Conservation (phyloP, 1,140 invertebrate genomes). For the Euura saliciscinereae region DNA sequence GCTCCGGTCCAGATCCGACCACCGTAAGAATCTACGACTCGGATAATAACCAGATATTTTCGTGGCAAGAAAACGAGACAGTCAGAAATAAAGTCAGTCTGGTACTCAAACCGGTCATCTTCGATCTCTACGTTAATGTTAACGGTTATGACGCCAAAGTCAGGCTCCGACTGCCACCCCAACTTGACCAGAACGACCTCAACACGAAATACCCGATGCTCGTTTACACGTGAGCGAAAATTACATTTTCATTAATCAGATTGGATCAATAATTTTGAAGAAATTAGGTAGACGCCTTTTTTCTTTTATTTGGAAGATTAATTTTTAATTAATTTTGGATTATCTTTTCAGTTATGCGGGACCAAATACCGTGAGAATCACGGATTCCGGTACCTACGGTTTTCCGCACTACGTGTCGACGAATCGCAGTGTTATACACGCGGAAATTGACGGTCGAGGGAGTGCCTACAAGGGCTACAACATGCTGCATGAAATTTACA, state of each 20-base stretch:
- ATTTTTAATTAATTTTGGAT: neutral
- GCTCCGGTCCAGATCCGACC: conserved; percentile 65
- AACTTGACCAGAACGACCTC: conserved; percentile 49
- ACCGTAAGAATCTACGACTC: conserved; percentile 35
- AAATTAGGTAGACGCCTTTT: no score
- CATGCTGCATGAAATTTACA: conserved; percentile 63
- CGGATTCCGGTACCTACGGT: conserved; percentile 58
- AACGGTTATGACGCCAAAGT: conserved; percentile 58
- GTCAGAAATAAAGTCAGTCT: conserved; percentile 60
- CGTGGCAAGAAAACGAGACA: conserved; percentile 69
- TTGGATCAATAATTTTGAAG: no score
- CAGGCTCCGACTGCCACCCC: conserved; percentile 54
- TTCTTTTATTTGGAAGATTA: no score
- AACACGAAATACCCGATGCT: conserved; percentile 44
- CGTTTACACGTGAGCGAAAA: conserved; percentile 47
- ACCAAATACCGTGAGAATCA: conserved; percentile 66
- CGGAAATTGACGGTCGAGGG: conserved; percentile 69
- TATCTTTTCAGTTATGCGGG: conserved; percentile 65
- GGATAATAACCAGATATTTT: conserved; percentile 33
- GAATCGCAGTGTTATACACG: conserved; percentile 65
- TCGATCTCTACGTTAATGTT: conserved; percentile 67
- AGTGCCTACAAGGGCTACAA: conserved; percentile 66
- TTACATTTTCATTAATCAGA: neutral
- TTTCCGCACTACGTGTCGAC: conserved; percentile 68
- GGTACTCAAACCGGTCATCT: conserved; percentile 64